These are phyloP conservation scores for Notarius quadriscutis DNA, from an alignment of 2,113 vertebrate species.

Conservation along the genomic window DNA sequence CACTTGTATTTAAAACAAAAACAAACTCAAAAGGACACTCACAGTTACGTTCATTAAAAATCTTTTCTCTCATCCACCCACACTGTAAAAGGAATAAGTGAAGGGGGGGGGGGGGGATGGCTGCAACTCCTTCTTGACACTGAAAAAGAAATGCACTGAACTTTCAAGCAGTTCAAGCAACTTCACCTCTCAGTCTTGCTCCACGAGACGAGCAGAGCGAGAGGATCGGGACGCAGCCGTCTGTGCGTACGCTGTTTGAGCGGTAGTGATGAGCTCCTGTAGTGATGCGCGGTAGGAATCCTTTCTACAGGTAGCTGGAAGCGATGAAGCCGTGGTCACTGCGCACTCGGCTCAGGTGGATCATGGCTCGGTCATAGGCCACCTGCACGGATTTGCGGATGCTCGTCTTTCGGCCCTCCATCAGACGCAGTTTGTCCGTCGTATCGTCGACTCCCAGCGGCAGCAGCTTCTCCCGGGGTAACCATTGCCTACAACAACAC, in stretches of 20 bases:
- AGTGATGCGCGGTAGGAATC: neutral
- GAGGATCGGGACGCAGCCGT: neutral
- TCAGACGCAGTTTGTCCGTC: conserved; percentile 92
- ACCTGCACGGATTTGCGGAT: conserved; percentile 97
- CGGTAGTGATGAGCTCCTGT: neutral
- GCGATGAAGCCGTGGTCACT: conserved; percentile 84
- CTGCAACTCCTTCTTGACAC: conserved; percentile 27
- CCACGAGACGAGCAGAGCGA: neutral
- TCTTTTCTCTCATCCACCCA: neutral
- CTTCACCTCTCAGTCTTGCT: neutral
- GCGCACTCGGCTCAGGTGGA: conserved; percentile 89
- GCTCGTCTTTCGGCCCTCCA: conserved; percentile 95
- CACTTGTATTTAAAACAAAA: conserved; percentile 32
- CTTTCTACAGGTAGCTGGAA: conserved; percentile 81
- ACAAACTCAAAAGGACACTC: neutral
- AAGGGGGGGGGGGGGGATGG: conserved; percentile 1
- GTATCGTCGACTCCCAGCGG: conserved; percentile 90
- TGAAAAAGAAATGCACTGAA: conserved; percentile 24
- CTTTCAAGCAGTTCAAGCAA: neutral
- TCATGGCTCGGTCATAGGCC: conserved; percentile 94
- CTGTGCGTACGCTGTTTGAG: conserved; percentile 21
- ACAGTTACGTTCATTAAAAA: conserved; percentile 23
- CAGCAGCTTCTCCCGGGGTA: conserved; percentile 88
- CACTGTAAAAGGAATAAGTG: neutral
- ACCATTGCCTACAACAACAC: conserved; percentile 87